Evolutionary conservation across 2,797 vertebrate genomes (phyloP), one percentile per base, ranked within the genome.

Genomic region (Scleropages formosus): DNA sequence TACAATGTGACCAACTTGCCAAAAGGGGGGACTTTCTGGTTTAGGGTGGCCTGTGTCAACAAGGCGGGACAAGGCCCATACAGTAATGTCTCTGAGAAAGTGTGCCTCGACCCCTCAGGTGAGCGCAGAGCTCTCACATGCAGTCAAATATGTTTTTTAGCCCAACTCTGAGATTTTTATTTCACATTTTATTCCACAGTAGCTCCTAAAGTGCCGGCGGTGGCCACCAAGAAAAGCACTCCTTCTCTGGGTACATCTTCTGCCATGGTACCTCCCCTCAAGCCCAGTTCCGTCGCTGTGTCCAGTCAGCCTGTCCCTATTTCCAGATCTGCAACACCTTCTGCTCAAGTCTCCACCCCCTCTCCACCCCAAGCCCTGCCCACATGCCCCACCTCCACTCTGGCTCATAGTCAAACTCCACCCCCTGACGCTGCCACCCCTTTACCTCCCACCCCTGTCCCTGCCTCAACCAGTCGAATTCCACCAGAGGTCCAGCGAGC

Each of bases 61-160:
- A 98, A 97, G 76, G 97, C 97, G 0, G 97, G 97, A 8, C 95
- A 98, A 79, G 97, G 98, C 4, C 95, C 95, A 12, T 98, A 97
- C 87, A 99, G 97, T 85, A 94, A 87, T 80, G 86, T 92, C 6
- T 99, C 97, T 0, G 92, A 89, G 49, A 90, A 87, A 11, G 90
- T 98, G 72, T 79, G 87, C 64, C 78, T 99, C 31, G 93, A 94
- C 26, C 79, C 76, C 0, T 67, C 85, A 90, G 96, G 96, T 97
- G 31, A 39, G 39, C 31, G 39, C 31, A 97, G 31, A 39, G 39
- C 31, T 39, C 31, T 2, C 39, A 39, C n/a, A n/a, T 6, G 31
- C 31, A 39, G n/a, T n/a, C n/a, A n/a, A 39, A 39, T 39, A 2
- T 39, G 31, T 39, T 6, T 31, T 2, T 39, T 2, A 39, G 31